Evolutionary conservation across 2,888 invertebrate genomes (phyloP), one percentile per base, ranked within the genome.

Genomic region (Ecliptopera silaceata): DNA sequence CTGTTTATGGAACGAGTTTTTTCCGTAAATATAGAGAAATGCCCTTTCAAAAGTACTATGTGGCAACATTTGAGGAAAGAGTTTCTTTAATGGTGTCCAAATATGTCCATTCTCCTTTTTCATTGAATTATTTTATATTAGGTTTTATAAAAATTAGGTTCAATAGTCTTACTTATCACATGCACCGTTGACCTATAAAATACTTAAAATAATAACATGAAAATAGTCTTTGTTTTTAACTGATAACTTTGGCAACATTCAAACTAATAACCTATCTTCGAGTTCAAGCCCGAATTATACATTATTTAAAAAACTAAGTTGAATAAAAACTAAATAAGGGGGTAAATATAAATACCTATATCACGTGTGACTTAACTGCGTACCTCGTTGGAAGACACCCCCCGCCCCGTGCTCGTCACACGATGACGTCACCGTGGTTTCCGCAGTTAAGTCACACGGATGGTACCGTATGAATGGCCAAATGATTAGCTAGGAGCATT

Each of bases 181-280:
- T 15, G 10, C 36, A 36, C 36, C 15, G 36, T 15, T 15, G 36
- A 36, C 36, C 10, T 15, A 36, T 15, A 15, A 6, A 36, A 36
- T 36, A 10, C 15, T 6, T 34, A 5, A 13, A 34, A 13, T 15
- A 34, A 34, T 15, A 36, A 10, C 13, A 45, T 13, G 20, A 12
- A 41, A 43, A 29, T 15, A 38, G 29, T 39, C 18, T 48, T 48
- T 48, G 39, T 48, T 48, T 48, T 39, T 48, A 12, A 12, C 3
- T 31, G 48, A 48, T 48, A 39, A 48, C 39, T 48, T 48, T 48
- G 48, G 48, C 17, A 31, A 18, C 1, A n/a, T 45, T 26, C 15
- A 39, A 48, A 8, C 31, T 39, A 48, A 39, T 48, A 48, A 48
- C 47, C 39, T 48, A 17, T 8, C 17, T 32, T 29, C 39, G 22